A percentile compares a stretch with the other conserved stretches of the same genome.
Evolutionary conservation across 2,113 vertebrate species (phyloP).

Genomic region (Cathartes aura): DNA sequence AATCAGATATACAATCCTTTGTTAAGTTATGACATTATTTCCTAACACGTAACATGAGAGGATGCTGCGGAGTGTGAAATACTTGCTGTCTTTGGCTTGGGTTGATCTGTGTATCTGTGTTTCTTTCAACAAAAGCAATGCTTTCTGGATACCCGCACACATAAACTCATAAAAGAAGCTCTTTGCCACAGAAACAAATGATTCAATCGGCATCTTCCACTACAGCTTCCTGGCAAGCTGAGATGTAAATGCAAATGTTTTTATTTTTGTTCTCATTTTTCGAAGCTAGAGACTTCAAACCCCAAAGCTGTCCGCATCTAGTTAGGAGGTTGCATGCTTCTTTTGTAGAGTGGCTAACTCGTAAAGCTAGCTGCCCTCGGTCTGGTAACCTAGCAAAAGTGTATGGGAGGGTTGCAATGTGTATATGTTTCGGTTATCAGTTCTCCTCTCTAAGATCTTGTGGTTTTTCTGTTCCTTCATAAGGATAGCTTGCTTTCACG

Average conservation of each 20-base stretch:
- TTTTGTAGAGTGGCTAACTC: background rate
- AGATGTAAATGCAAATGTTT: background rate
- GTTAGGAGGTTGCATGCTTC: background rate
- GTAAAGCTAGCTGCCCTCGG: accelerated
- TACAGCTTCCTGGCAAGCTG: background rate
- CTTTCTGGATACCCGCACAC: background rate
- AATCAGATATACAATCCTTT: background rate
- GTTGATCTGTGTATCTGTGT: background rate
- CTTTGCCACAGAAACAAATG: background rate
- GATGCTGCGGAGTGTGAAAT: background rate
- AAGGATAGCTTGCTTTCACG: background rate
- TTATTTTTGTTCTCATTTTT: background rate
- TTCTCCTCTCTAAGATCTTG: background rate
- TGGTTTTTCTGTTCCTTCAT: background rate
- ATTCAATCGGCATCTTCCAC: accelerated
- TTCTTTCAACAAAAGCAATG: background rate
- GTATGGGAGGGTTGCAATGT: background rate
- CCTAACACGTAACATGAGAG: background rate
- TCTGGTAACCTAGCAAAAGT: background rate
- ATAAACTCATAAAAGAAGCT: background rate
- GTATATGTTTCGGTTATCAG: background rate
- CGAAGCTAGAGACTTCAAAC: background rate
- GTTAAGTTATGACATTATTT: background rate
- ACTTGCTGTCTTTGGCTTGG: background rate
- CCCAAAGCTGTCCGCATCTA: background rate